These are phyloP conservation scores for Prionchulus punctatus DNA, from an alignment of 2,888 invertebrate species.

Conservation along the genomic window DNA sequence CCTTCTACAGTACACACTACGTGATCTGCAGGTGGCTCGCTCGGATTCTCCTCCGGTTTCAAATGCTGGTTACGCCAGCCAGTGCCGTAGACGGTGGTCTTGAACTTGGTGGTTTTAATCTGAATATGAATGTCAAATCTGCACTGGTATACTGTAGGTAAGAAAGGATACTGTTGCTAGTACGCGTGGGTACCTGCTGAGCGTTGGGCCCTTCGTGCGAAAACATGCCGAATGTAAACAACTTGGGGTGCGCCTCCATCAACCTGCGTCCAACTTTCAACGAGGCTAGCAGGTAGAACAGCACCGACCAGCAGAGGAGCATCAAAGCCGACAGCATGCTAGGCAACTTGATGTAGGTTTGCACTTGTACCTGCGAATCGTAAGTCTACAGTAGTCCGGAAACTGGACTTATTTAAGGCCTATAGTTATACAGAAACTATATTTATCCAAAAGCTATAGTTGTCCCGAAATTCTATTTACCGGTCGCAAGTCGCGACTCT, in stretches of 20 bases:
- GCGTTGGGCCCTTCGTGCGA: slow-evolving; percentile 46
- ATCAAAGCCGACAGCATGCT: slow-evolving; percentile 42
- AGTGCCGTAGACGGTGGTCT: background rate
- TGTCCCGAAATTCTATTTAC: slow-evolving; percentile 23
- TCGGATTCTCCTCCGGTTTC: background rate
- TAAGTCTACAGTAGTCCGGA: background rate
- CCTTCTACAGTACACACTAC: background rate
- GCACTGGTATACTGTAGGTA: too few relatives aligned
- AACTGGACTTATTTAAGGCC: too few relatives aligned
- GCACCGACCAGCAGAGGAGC: slow-evolving; percentile 42
- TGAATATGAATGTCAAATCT: background rate
- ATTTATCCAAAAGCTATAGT: background rate
- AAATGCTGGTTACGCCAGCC: background rate
- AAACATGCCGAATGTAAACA: slow-evolving; percentile 55
- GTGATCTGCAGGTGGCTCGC: background rate
- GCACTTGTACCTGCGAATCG: slow-evolving; percentile 21
- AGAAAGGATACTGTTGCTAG: background rate
- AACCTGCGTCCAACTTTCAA: slow-evolving; percentile 48
- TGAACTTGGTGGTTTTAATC: background rate
- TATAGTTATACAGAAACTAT: background rate
- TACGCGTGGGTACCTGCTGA: slow-evolving; percentile 30
- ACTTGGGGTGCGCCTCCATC: slow-evolving; percentile 49
- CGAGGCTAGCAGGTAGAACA: slow-evolving; percentile 48
- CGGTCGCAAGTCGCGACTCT: slow-evolving; percentile 52
- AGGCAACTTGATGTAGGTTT: slow-evolving; percentile 50